A percentile compares a stretch with the other conserved stretches of the same genome.
Conservation (phyloP, 2,888 invertebrate species). For the Caenorhabditis sinica region DNA sequence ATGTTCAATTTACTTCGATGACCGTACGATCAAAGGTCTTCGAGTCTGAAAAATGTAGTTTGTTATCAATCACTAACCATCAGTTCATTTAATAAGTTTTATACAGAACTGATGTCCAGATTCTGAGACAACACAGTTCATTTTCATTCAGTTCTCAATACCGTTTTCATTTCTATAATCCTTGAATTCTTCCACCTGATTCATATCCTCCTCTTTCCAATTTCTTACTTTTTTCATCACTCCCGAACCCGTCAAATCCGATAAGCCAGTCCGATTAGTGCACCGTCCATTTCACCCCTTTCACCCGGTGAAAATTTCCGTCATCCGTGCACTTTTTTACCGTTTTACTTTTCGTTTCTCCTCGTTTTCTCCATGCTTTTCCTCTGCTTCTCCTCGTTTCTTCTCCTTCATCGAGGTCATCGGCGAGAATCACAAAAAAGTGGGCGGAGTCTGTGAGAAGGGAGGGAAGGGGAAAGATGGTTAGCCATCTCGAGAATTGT, state of each 20-base stretch:
- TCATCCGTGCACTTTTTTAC: constrained; percentile 48
- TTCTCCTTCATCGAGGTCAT: constrained; percentile 45
- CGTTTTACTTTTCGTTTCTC: constrained; percentile 36
- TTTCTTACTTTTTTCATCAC: constrained; percentile 43
- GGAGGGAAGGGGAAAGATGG: constrained; percentile 38
- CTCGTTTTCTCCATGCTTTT: constrained; percentile 11
- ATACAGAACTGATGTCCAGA: background rate
- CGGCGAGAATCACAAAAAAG: constrained; percentile 55
- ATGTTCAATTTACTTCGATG: background rate
- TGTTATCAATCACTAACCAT: too few relatives aligned
- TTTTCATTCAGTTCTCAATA: background rate
- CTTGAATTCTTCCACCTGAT: constrained; percentile 26
- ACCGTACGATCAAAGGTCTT: background rate
- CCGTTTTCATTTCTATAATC: constrained; percentile 9
- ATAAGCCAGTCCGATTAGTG: constrained; percentile 62
- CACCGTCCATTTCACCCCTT: constrained; percentile 57
- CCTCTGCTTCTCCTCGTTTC: constrained; percentile 31
- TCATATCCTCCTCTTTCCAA: constrained; percentile 20
- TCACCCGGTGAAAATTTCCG: constrained; percentile 40
- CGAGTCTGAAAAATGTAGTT: too few relatives aligned
- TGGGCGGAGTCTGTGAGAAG: constrained; percentile 55
- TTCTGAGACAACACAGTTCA: background rate
- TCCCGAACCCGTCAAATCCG: constrained; percentile 55
- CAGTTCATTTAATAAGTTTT: too few relatives aligned
- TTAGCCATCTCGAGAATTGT: constrained; percentile 37